phyloP scores from a whole-genome alignment of 2,888 invertebrate genomes.

The Drosophila mettleri region DNA sequence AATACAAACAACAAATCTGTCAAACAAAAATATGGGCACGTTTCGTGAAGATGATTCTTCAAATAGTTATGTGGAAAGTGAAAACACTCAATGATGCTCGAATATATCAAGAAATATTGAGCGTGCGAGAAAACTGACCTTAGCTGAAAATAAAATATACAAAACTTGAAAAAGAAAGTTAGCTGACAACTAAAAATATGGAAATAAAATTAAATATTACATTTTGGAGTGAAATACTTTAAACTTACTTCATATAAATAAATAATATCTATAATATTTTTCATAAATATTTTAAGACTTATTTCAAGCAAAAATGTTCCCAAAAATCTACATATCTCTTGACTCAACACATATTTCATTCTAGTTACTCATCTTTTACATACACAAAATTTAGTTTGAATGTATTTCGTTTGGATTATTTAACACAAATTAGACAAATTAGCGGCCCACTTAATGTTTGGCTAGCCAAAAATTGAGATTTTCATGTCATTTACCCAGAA shows the following conservation, averaged over 20 bases:
- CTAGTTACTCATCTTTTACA: neutral
- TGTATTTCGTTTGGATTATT: constrained; percentile 19
- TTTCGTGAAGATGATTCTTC: constrained; percentile 44
- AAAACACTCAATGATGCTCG: constrained; percentile 38
- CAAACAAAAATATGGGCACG: constrained; percentile 16
- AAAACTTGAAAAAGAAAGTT: neutral
- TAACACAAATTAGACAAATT: constrained; percentile 37
- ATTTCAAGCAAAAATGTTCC: too few species aligned
- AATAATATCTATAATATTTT: too few species aligned
- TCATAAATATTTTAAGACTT: too few species aligned
- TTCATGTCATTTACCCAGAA: constrained; percentile 28
- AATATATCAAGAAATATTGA: constrained; percentile 11
- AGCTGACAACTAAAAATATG: neutral
- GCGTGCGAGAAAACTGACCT: constrained; percentile 31
- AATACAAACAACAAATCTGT: constrained; percentile 3
- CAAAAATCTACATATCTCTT: neutral
- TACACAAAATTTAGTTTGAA: neutral
- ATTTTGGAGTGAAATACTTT: neutral
- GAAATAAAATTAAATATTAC: neutral
- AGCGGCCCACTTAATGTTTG: constrained; percentile 30
- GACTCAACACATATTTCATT: neutral
- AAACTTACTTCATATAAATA: too few species aligned
- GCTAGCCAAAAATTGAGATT: constrained; percentile 33
- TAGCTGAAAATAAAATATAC: neutral
- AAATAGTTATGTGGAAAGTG: constrained; percentile 45